Evolutionary conservation across 2,888 invertebrate species (phyloP), one percentile per base, ranked within the genome.

Genomic region (Drosophila phalerata): DNA sequence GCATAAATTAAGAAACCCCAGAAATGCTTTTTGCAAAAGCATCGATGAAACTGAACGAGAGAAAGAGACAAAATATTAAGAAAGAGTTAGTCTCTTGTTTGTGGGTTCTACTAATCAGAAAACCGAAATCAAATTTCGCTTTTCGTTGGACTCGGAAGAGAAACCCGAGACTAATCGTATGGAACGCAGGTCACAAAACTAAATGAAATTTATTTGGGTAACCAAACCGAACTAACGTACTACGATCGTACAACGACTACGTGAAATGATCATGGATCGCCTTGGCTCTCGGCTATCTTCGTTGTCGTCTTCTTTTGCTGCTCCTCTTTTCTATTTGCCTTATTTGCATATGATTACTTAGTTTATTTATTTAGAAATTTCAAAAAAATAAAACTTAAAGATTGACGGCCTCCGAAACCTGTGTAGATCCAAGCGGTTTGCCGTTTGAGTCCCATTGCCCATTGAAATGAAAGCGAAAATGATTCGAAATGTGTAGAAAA

Each of bases 101-200:
- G 62, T 84, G 69, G 64, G 84, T 84, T 84, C 84, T 84, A 84
- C 89, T 84, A 84, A 87, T 85, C 84, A 89, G 89, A 78, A 89
- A 84, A 78, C 76, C 66, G 57, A 89, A 88, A 88, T 88, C 88
- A 89, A 84, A 81, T 85, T 89, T 85, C 89, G 85, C 85, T 89
- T 89, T 89, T 85, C 71, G 86, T 76, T 75, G 58, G 68, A 77
- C 68, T 65, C 71, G 81, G 89, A 89, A 89, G 89, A 85, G 85
- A 85, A 85, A 85, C 88, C 83, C 83, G 86, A 88, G 68, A 85
- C 85, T 82, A 85, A 85, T 85, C 85, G 85, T 70, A 80, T 67
- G 85, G 73, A 76, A 69, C 79, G 53, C 76, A 62, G 75, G 69
- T 77, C 80, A 75, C 55, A 58, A 52, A 55, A 79, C 81, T 74